Evolutionary conservation across 2,888 invertebrate genomes (phyloP).

Genomic region (Andrena trimmerana): DNA sequence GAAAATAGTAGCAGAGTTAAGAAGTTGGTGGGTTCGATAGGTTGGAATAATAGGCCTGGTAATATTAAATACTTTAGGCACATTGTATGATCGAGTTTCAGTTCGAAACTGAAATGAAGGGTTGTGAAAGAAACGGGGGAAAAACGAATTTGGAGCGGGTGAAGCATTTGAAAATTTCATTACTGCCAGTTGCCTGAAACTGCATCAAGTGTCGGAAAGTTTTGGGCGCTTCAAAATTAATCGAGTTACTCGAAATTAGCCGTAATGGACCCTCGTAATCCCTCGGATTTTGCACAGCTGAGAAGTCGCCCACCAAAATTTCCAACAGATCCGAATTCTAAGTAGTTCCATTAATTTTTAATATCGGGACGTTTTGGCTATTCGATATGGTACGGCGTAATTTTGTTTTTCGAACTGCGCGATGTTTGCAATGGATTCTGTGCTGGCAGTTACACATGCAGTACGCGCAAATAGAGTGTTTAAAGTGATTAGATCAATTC

Average conservation of each 20-base stretch:
- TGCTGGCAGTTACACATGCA: too few relatives aligned
- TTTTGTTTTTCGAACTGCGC: not conserved
- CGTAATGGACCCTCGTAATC: slow-evolving; percentile 55
- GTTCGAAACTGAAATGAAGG: not conserved
- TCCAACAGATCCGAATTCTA: slow-evolving; percentile 36
- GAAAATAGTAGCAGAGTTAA: too few relatives aligned
- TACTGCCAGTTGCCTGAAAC: slow-evolving; percentile 39
- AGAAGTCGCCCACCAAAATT: slow-evolving; percentile 44
- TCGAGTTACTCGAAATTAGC: slow-evolving; percentile 54
- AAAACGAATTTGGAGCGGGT: slow-evolving; percentile 12
- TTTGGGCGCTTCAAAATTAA: slow-evolving; percentile 50
- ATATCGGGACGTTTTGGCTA: not conserved
- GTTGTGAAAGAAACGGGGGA: not conserved
- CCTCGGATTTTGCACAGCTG: slow-evolving; percentile 46
- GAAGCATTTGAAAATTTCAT: slow-evolving; percentile 47
- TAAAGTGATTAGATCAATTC: too few relatives aligned
- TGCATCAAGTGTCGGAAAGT: slow-evolving; percentile 50
- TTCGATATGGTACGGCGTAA: not conserved
- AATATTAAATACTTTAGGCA: too few relatives aligned
- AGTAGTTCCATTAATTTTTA: slow-evolving; percentile 44
- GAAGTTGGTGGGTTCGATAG: too few relatives aligned
- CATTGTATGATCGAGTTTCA: too few relatives aligned
- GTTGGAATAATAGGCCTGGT: too few relatives aligned
- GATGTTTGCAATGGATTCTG: too few relatives aligned
- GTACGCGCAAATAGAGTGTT: too few relatives aligned